Base-by-base conservation (phyloP, 2,888 invertebrate species). In the Trichacis sp. region DNA sequence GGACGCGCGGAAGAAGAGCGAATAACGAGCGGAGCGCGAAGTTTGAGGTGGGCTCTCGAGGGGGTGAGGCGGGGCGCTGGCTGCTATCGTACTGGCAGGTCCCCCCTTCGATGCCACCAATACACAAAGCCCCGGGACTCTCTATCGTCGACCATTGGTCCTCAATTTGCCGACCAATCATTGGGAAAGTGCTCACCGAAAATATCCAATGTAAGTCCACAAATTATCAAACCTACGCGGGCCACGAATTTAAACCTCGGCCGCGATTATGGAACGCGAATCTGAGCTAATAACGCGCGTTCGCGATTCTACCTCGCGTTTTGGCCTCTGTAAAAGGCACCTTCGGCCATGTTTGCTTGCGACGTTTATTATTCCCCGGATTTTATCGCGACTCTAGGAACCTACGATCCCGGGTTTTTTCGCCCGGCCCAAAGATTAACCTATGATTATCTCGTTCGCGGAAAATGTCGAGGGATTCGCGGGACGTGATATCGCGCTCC, bases 81-180 rank as follows among this genome's bases (percentile, higher is more conserved):
- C 80, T 79, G 77, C 74, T 74, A 77, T 80, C 77, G 78, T 75
- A 80, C 77, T 81, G 83, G 82, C 82, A 83, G 82, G 75, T 79
- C 75, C 77, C 78, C 76, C 76, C 76, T 79, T 78, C 88, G 88
- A 88, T 88, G 88, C 89, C 90, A 89, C 90, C 89, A 91, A 89
- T 91, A 89, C 89, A 87, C 88, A 88, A 87, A 88, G 88, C 84
- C 88, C 88, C 3, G 87, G 87, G 88, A 84, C 84, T 85, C 81
- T 84, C 85, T 86, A 86, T 91, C 91, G 75, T 89, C 91, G 91
- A 88, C 91, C 92, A 92, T 92, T 92, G 91, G 91, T 91, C 91
- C 91, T 91, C 89, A 89, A 88, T 90, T 90, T 89, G 90, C 90
- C 91, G 91, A 91, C 93, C 94, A 93, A 94, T 93, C 93, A 92